phyloP scores from a whole-genome alignment of 35 echinoderm and acorn worm species.

The Ophiothrix spiculata region DNA sequence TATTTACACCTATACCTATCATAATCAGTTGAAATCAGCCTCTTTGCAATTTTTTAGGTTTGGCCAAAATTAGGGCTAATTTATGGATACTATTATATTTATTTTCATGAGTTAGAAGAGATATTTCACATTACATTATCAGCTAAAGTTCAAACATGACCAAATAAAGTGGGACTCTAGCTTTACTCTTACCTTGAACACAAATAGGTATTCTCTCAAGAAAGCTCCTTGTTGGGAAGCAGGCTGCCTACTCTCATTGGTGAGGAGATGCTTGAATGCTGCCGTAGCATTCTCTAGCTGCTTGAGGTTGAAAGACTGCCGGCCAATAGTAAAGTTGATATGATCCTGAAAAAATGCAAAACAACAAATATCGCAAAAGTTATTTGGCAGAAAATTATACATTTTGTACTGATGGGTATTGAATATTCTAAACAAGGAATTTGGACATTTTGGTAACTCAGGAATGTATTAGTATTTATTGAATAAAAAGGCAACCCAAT shows the following conservation, averaged over 20 bases:
- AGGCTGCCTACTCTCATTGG: conserved; percentile 82
- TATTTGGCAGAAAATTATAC: too few relatives aligned
- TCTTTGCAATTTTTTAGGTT: too few relatives aligned
- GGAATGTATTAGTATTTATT: too few relatives aligned
- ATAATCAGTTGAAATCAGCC: too few relatives aligned
- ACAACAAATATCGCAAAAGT: too few relatives aligned
- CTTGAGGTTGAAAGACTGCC: conserved; percentile 94
- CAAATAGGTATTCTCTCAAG: conserved; percentile 88
- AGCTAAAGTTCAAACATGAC: neutral
- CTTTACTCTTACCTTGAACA: conserved; percentile 93
- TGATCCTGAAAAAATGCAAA: conserved; percentile 75
- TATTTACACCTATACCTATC: too few relatives aligned
- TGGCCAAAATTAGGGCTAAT: too few relatives aligned
- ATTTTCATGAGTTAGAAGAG: neutral
- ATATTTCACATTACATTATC: neutral
- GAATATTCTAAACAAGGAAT: too few relatives aligned
- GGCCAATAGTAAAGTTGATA: conserved; percentile 94
- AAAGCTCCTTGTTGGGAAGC: conserved; percentile 86
- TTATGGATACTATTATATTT: neutral
- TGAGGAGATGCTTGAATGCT: conserved; percentile 84
- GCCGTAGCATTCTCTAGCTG: conserved; percentile 92
- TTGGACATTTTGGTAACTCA: too few relatives aligned
- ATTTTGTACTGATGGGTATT: too few relatives aligned
- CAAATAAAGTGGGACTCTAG: neutral
- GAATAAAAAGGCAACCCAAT: too few relatives aligned